phyloP scores from a whole-genome alignment of 2,113 vertebrate species.

The Ardeotis arabs region DNA sequence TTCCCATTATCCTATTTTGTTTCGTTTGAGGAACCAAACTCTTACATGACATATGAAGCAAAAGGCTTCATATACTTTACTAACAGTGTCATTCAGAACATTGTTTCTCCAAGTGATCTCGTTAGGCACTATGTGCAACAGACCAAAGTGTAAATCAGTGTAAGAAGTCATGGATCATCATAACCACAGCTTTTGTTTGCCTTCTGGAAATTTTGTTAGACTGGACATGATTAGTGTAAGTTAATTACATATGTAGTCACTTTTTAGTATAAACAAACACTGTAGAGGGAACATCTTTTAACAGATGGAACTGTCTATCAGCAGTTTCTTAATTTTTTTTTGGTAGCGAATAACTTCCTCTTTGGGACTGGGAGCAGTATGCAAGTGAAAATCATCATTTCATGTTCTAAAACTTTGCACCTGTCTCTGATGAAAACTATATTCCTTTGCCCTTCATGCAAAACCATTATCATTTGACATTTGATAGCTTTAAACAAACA shows the following conservation, averaged over 20 bases:
- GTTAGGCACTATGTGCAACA: not conserved
- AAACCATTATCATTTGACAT: not conserved
- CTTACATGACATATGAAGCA: not conserved
- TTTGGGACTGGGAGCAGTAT: not conserved
- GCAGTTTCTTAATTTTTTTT: not conserved
- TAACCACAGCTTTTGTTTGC: not conserved
- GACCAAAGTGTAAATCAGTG: not conserved
- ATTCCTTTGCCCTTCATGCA: not conserved
- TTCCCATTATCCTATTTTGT: not conserved
- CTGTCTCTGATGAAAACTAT: not conserved
- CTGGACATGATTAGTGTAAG: not conserved
- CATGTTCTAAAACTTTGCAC: not conserved
- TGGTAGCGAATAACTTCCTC: not conserved
- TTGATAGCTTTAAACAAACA: not conserved
- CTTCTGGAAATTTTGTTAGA: constrained; percentile 10
- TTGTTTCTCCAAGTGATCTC: not conserved
- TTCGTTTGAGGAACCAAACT: not conserved
- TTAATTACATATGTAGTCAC: not conserved
- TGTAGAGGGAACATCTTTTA: not conserved
- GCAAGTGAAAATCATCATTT: not conserved
- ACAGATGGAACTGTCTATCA: not conserved
- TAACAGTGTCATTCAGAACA: not conserved
- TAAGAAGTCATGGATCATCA: not conserved
- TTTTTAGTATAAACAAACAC: not conserved
- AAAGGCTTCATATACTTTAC: not conserved